Evolutionary conservation across 92 coral and sea anemone species (phyloP).

Genomic region (Paragorgia papillata): DNA sequence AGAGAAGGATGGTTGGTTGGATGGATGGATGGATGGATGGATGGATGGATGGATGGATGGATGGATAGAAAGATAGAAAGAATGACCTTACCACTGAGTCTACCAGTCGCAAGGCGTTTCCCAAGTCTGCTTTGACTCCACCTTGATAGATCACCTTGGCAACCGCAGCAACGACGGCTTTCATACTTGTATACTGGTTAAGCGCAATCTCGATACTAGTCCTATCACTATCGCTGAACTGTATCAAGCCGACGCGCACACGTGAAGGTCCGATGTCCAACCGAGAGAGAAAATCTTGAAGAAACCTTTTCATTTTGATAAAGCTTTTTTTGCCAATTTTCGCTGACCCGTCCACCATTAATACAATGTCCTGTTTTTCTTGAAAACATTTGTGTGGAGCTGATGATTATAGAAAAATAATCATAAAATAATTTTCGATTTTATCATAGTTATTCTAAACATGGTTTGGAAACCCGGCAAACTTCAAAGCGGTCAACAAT

Average conservation of each 20-base stretch:
- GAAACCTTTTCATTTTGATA: background rate
- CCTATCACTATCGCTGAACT: slow-evolving; percentile 4
- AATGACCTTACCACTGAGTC: slow-evolving; percentile 2
- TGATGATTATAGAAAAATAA: too few species aligned
- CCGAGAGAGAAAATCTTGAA: slow-evolving; percentile 23
- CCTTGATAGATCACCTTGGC: slow-evolving; percentile 17
- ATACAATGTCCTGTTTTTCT: slow-evolving; percentile 31
- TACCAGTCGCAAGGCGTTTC: slow-evolving; percentile 2
- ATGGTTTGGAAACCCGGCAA: too few species aligned
- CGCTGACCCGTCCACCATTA: slow-evolving; percentile 34
- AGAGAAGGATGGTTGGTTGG: too few species aligned
- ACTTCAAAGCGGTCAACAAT: too few species aligned
- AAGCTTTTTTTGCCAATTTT: slow-evolving; percentile 20
- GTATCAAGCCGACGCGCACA: slow-evolving; percentile 29
- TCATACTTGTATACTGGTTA: slow-evolving; percentile 7
- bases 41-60: too few species aligned
- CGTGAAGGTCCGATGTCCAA: slow-evolving; percentile 33
- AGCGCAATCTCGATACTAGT: slow-evolving; percentile 16
- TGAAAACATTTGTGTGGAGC: slow-evolving; percentile 49
- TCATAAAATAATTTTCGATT: background rate
- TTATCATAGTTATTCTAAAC: too few species aligned
- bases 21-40: too few species aligned
- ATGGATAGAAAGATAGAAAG: too few species aligned
- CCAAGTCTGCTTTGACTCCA: slow-evolving; percentile 23
- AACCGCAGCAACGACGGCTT: slow-evolving; percentile 30